phyloP scores from a whole-genome alignment of 2,888 invertebrate species.

The Priocnemis perturbator region DNA sequence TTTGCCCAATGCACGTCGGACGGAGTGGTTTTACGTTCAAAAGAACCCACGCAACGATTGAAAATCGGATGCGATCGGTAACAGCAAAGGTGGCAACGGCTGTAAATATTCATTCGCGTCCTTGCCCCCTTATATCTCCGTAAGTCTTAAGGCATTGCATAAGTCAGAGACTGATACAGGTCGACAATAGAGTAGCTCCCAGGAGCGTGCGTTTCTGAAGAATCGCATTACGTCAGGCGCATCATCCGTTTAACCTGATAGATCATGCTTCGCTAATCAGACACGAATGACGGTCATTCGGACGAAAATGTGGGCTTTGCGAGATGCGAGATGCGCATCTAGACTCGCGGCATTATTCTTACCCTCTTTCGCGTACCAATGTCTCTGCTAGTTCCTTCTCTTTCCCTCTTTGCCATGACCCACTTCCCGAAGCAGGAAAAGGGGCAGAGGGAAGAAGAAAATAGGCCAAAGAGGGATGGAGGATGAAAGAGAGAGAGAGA shows the following conservation, averaged over 20 bases:
- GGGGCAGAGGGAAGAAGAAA: slow-evolving; percentile 3
- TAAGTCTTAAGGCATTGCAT: slow-evolving; percentile 23
- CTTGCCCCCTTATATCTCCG: not conserved
- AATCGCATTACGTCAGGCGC: slow-evolving; percentile 33
- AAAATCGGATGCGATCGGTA: too few species aligned
- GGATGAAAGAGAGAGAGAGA: not conserved
- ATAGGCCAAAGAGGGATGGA: not conserved
- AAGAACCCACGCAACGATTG: too few species aligned
- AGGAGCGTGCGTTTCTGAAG: slow-evolving; percentile 20
- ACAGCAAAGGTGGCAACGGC: too few species aligned
- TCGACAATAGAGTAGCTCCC: slow-evolving; percentile 35
- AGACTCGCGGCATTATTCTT: too few species aligned
- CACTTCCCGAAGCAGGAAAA: slow-evolving; percentile 1
- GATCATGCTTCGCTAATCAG: slow-evolving; percentile 42
- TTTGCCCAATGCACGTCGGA: too few species aligned
- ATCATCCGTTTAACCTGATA: slow-evolving; percentile 48
- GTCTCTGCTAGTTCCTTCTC: slow-evolving; percentile 10
- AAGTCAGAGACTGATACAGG: slow-evolving; percentile 13
- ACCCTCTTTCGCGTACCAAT: slow-evolving; percentile 32
- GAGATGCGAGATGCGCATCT: too few species aligned
- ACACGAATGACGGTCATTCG: slow-evolving; percentile 20
- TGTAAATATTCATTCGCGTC: too few species aligned
- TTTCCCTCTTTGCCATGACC: slow-evolving; percentile 4
- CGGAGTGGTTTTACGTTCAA: too few species aligned
- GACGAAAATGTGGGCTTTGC: slow-evolving; percentile 18